Evolutionary conservation across 2,888 invertebrate genomes (phyloP).

Genomic region (Zygothrica quintamaculata): DNA sequence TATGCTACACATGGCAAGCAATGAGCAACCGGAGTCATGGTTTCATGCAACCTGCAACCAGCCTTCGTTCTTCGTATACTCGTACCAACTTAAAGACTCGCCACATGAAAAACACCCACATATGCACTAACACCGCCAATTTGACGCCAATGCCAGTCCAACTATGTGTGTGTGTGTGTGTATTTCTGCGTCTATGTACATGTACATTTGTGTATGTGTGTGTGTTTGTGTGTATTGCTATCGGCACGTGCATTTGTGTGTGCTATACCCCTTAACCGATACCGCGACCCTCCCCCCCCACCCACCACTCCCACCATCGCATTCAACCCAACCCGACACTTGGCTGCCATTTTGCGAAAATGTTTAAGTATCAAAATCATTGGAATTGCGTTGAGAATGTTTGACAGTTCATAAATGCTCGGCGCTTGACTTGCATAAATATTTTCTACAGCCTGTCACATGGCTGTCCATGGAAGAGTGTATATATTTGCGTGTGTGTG

Average conservation of each 20-base stretch:
- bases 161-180: conserved; percentile 21
- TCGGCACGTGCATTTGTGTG: too few relatives aligned
- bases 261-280: too few relatives aligned
- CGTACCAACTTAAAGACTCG: conserved; percentile 31
- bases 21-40: conserved; percentile 19
- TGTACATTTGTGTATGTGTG: conserved; percentile 2
- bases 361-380: conserved; percentile 83
- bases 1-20: conserved; percentile 34
- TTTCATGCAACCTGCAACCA: conserved; percentile 10
- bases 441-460: conserved; percentile 69
- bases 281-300: neutral
- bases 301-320: neutral
- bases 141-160: conserved; percentile 64
- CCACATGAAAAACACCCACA: conserved; percentile 72
- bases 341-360: conserved; percentile 80
- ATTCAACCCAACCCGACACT: conserved; percentile 26
- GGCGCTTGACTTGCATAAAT: conserved; percentile 81
- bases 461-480: conserved; percentile 2
- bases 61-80: conserved; percentile 3
- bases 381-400: conserved; percentile 82
- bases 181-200: conserved; percentile 14
- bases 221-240: conserved; percentile 3
- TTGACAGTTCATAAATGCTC: conserved; percentile 82
- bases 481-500: too few relatives aligned
- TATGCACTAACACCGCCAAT: conserved; percentile 78